Conservation (phyloP, 2,888 invertebrate species). For the Polietes domitor region DNA sequence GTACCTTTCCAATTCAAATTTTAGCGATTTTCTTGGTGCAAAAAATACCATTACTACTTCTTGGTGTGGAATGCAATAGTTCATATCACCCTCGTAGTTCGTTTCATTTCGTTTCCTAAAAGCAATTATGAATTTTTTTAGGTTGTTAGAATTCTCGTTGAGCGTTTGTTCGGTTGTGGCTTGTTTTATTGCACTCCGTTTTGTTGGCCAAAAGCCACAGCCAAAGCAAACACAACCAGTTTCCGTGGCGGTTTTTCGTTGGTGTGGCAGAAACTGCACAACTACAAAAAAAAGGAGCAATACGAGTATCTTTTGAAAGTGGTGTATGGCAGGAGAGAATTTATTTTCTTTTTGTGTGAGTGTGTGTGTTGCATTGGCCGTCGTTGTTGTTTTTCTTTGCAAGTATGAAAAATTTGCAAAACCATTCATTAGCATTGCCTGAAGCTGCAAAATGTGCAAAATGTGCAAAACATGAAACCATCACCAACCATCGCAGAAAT, state of each 20-base stretch:
- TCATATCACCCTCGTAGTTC: not conserved
- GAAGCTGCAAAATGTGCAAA: conserved; percentile 64
- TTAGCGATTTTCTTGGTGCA: no score
- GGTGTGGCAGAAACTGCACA: not conserved
- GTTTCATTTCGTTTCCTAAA: not conserved
- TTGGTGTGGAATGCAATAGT: no score
- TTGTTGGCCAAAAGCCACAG: not conserved
- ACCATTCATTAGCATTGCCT: conserved; percentile 70
- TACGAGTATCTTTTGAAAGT: conserved; percentile 1
- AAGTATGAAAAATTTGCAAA: conserved; percentile 68
- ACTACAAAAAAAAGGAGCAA: not conserved
- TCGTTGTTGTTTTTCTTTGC: conserved; percentile 52
- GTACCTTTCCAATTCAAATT: no score
- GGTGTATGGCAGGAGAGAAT: conserved; percentile 30
- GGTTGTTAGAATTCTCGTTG: conserved; percentile 9
- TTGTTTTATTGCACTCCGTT: conserved; percentile 31
- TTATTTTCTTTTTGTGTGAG: conserved; percentile 43
- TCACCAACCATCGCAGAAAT: conserved; percentile 64
- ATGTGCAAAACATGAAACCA: conserved; percentile 66
- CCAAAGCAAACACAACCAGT: conserved; percentile 58
- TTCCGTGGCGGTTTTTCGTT: conserved; percentile 29
- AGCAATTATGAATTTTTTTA: conserved; percentile 31
- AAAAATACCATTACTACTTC: no score
- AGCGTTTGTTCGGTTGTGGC: not conserved
- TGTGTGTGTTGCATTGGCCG: no score